Base-by-base conservation (phyloP, 2,113 vertebrate species). In the Bubo scandiacus region DNA sequence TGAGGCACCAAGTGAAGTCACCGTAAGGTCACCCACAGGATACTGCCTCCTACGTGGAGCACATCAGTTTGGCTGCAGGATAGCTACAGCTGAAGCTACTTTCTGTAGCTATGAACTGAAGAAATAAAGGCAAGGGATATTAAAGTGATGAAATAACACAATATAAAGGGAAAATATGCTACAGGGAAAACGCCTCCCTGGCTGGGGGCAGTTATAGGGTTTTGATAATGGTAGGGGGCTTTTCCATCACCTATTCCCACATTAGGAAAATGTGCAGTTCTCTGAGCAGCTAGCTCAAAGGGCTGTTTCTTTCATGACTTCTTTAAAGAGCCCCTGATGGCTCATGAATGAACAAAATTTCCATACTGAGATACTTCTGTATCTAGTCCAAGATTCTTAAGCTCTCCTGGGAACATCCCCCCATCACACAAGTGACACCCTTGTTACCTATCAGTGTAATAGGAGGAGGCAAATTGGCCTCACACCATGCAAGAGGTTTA, bases 1-100 rank as follows among this genome's bases (percentile, higher is more conserved):
- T 81, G 93, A 97, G 88, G 63, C 90, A 96, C 9, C 3, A 54
- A 51, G 80, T 62, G 89, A 95, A 93, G 92, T 96, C 84, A 93
- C 11, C 1, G 4, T 62, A 73, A 73, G 96, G 95, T 97, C 96
- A 91, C 51, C 55, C 73, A 71, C 38, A 73, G 79, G 94, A 96
- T 70, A 58, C 77, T 93, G 82, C 92, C 86, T 75, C 70, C 71
- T 73, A 70, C n/a, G 17, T 88, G 75, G 38, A 65, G 93, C 71
- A 96, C 93, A 94, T 67, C 66, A 51, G 12, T 58, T 94, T 96
- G 96, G 95, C 82, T 90, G 36, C 40, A 67, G 90, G 43, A 65
- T 25, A 83, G 80, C 57, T 73, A 26, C 84, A 92, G 96, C 80
- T 89, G 92, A 90, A 77, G 71, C 54, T 45, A 18, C 58, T 66